A percentile compares a stretch with the other conserved stretches of the same genome.
These are phyloP conservation scores for Hirtodrosophila duncani DNA, from an alignment of 2,888 invertebrate genomes.

Conservation along the genomic window DNA sequence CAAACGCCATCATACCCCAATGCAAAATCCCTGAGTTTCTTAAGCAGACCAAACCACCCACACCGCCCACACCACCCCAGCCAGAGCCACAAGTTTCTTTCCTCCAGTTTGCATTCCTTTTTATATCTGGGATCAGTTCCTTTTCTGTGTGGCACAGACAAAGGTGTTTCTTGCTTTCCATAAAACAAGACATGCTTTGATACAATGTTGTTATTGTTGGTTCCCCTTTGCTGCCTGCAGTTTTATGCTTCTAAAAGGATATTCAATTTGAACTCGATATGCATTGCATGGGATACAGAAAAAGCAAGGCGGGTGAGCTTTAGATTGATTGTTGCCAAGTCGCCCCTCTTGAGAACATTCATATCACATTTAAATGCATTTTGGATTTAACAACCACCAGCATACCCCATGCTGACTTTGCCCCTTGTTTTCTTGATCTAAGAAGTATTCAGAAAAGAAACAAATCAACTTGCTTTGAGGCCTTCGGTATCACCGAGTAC, in stretches of 20 bases:
- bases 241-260: constrained; percentile 47
- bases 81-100: too few species aligned
- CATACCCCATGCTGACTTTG: too few species aligned
- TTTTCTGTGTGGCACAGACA: constrained; percentile 39
- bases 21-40: background rate
- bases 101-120: constrained; percentile 6
- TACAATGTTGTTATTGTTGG: constrained; percentile 34
- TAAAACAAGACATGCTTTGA: constrained; percentile 34
- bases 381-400: too few species aligned
- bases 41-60: constrained; percentile 13
- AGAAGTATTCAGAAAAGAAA: too few species aligned
- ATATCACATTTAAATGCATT: too few species aligned
- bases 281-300: constrained; percentile 42
- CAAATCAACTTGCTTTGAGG: too few species aligned
- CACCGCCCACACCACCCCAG: constrained; percentile 1
- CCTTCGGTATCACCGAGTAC: too few species aligned
- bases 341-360: too few species aligned
- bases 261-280: constrained; percentile 57
- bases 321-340: too few species aligned
- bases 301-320: too few species aligned
- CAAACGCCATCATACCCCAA: constrained; percentile 4
- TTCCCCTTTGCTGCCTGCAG: constrained; percentile 20
- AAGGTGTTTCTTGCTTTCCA: constrained; percentile 45
- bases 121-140: constrained; percentile 15
- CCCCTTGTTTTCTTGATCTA: too few species aligned